Evolutionary conservation across 2,888 invertebrate species (phyloP).

Genomic region (Dimorphilus gyrociliatus): DNA sequence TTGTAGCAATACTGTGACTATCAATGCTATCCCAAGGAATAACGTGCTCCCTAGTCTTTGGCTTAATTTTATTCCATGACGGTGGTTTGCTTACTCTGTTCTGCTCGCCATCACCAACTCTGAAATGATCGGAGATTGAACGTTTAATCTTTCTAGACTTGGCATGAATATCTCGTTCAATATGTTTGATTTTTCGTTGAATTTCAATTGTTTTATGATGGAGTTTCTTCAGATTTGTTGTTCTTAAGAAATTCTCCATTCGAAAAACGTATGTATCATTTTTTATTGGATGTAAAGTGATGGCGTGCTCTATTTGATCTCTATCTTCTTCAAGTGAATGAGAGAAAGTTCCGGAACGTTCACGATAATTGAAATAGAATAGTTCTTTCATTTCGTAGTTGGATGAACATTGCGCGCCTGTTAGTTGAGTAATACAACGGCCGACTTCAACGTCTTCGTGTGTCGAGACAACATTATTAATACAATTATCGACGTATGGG

Average conservation of each 20-base stretch:
- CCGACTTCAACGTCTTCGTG: constrained; percentile 98
- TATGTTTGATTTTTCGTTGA: too few species aligned
- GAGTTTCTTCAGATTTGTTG: constrained; percentile 39
- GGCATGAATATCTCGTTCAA: too few species aligned
- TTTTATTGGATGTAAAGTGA: constrained; percentile 90
- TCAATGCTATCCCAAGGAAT: constrained; percentile 72
- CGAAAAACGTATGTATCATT: constrained; percentile 68
- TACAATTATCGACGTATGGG: constrained; percentile 75
- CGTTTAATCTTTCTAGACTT: too few species aligned
- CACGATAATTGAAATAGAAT: constrained; percentile 86
- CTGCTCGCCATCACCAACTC: too few species aligned
- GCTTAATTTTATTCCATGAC: constrained; percentile 55
- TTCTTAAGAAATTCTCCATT: constrained; percentile 73
- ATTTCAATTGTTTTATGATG: constrained; percentile 57
- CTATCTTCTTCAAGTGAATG: constrained; percentile 68
- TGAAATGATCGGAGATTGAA: too few species aligned
- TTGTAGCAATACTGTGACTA: too few species aligned
- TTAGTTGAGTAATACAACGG: constrained; percentile 77
- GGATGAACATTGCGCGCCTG: constrained; percentile 86
- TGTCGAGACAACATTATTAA: constrained; percentile 76
- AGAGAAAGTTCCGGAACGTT: constrained; percentile 59
- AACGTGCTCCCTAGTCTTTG: constrained; percentile 51
- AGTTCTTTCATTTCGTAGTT: constrained; percentile 81
- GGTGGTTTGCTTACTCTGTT: constrained; percentile 41
- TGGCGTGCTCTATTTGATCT: constrained; percentile 86